phyloP scores from a whole-genome alignment of 2,113 vertebrate genomes.

The Dunckerocampus dactyliophorus region DNA sequence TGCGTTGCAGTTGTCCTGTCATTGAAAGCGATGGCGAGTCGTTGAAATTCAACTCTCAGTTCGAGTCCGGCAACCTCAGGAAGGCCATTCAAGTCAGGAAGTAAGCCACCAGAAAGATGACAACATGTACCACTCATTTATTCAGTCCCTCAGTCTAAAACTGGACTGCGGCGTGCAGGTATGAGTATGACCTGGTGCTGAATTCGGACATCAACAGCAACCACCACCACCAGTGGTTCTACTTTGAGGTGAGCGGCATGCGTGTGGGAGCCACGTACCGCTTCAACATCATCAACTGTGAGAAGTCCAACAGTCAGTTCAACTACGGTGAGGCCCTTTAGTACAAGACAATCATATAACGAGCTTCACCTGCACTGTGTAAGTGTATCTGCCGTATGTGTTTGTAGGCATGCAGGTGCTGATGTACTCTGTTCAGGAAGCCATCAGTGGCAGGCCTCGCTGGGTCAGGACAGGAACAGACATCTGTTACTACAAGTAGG shows the following conservation, averaged over 20 bases:
- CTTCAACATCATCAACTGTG: constrained; percentile 99
- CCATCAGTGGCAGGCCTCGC: constrained; percentile 81
- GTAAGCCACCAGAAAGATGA: constrained; percentile 69
- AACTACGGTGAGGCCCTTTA: constrained; percentile 84
- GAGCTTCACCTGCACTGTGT: not conserved
- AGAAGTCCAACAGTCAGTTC: constrained; percentile 99
- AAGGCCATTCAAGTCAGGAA: constrained; percentile 96
- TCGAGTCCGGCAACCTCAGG: constrained; percentile 96
- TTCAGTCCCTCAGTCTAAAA: too few relatives aligned
- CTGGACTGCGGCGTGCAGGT: constrained; percentile 61
- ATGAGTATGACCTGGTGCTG: constrained; percentile 94
- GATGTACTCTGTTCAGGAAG: constrained; percentile 98
- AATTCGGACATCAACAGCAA: constrained; percentile 99
- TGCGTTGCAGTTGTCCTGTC: constrained; percentile 71
- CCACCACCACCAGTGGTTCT: constrained; percentile 99
- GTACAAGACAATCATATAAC: too few relatives aligned
- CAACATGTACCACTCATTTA: not conserved
- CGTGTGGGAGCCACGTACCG: constrained; percentile 81
- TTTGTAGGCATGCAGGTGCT: constrained; percentile 91
- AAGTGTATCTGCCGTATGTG: constrained; percentile 1
- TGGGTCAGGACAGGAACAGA: constrained; percentile 91
- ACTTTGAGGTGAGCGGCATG: constrained; percentile 98
- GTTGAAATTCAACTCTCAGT: constrained; percentile 96
- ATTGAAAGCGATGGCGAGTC: constrained; percentile 81
- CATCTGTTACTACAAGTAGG: constrained; percentile 99